Percentiles rank a stretch among this genome's conserved stretches.
Evolutionary conservation across 2,888 invertebrate species (phyloP).

Genomic region (Cotesia congregata): DNA sequence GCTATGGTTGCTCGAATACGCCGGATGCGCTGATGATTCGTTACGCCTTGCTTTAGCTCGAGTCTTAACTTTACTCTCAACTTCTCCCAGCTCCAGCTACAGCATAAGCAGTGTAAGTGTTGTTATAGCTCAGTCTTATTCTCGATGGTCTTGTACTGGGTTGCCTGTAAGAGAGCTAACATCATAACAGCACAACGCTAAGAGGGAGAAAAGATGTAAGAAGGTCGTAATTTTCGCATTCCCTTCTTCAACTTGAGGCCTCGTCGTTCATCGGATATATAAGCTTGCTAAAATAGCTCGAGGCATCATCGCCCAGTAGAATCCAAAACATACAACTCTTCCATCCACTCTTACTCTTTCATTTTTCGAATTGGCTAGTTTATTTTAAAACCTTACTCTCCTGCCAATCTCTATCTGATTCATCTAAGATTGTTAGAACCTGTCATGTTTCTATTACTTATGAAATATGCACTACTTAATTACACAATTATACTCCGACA

Average conservation of each 20-base stretch:
- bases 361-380: background rate
- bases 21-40: conserved; percentile 47
- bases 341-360: background rate
- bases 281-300: conserved; percentile 41
- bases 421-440: background rate
- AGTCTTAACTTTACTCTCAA: conserved; percentile 53
- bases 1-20: conserved; percentile 61
- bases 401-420: background rate
- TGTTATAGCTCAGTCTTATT: conserved; percentile 34
- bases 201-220: conserved; percentile 25
- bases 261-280: conserved; percentile 44
- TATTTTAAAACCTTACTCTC: background rate
- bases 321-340: background rate
- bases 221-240: conserved; percentile 40
- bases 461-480: background rate
- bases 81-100: conserved; percentile 36
- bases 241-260: conserved; percentile 33
- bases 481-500: background rate
- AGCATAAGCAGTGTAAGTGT: background rate
- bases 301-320: conserved; percentile 14
- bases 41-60: conserved; percentile 47
- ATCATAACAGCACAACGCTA: background rate
- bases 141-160: conserved; percentile 3
- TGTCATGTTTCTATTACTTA: background rate
- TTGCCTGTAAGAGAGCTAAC: background rate